Conservation (phyloP, 2,113 vertebrate genomes). For the Hyperoodon ampullatus region DNA sequence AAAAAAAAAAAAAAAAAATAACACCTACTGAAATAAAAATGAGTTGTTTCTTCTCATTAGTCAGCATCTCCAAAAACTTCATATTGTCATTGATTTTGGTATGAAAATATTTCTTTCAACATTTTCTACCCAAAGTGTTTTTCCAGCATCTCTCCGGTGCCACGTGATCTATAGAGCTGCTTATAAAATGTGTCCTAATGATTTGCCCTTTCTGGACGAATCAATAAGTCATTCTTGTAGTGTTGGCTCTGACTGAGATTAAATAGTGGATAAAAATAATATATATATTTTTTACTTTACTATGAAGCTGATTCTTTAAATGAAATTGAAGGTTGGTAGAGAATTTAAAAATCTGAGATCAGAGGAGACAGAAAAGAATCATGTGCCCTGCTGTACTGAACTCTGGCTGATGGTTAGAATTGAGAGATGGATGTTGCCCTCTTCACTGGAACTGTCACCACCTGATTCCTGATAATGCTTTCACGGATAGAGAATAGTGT, state of each 20-base stretch:
- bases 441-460: background rate
- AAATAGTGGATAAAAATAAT: constrained; percentile 58
- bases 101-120: constrained; percentile 57
- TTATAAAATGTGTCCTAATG: constrained; percentile 62
- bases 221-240: constrained; percentile 62
- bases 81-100: constrained; percentile 51
- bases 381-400: fast-evolving
- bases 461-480: background rate
- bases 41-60: constrained; percentile 53
- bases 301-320: background rate
- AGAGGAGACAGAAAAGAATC: background rate
- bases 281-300: background rate
- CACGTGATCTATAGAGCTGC: constrained; percentile 61
- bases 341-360: background rate
- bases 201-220: constrained; percentile 61
- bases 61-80: constrained; percentile 43
- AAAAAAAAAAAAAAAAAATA: no score
- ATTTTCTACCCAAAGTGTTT: constrained; percentile 49
- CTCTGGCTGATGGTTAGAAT: background rate
- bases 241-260: constrained; percentile 50
- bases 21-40: constrained; percentile 58
- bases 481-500: background rate
- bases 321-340: background rate
- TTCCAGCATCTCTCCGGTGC: constrained; percentile 42
- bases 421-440: background rate